A percentile compares a stretch with the other conserved stretches of the same genome.
Conservation (phyloP, 2,113 vertebrate species). For the Microtus oregoni region DNA sequence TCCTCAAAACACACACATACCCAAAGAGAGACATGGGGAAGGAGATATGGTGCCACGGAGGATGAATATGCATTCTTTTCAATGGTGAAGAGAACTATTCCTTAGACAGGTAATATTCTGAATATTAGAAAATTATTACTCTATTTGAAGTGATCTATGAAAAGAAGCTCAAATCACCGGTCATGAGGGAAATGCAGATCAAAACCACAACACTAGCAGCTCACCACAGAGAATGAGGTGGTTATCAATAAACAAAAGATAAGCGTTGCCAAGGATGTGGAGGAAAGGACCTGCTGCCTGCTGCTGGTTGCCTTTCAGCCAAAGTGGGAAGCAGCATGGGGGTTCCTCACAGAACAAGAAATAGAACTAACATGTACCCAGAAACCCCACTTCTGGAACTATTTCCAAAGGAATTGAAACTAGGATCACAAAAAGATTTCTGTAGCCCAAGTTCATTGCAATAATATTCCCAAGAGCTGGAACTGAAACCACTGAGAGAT, state of each 20-base stretch:
- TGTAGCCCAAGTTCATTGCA: not conserved
- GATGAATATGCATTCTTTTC: not conserved
- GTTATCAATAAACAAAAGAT: not conserved
- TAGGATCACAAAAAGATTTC: not conserved
- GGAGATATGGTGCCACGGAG: not conserved
- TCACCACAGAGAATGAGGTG: not conserved
- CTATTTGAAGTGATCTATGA: not conserved
- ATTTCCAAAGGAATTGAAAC: constrained; percentile 1
- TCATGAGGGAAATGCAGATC: not conserved
- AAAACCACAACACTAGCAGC: not conserved
- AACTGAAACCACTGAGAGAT: not conserved
- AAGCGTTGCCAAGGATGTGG: not conserved
- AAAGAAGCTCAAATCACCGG: not conserved
- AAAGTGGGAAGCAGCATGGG: not conserved
- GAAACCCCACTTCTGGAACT: not conserved
- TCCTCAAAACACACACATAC: not conserved
- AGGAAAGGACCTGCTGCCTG: not conserved
- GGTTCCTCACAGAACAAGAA: not conserved
- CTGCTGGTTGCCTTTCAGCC: not conserved
- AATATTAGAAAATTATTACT: not conserved
- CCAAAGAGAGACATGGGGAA: fast-evolving
- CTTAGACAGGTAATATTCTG: not conserved
- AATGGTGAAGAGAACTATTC: not conserved
- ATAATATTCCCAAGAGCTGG: not conserved
- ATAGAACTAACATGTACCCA: not conserved